phyloP scores from a whole-genome alignment of 2,113 vertebrate species.

The Strigops habroptila region DNA sequence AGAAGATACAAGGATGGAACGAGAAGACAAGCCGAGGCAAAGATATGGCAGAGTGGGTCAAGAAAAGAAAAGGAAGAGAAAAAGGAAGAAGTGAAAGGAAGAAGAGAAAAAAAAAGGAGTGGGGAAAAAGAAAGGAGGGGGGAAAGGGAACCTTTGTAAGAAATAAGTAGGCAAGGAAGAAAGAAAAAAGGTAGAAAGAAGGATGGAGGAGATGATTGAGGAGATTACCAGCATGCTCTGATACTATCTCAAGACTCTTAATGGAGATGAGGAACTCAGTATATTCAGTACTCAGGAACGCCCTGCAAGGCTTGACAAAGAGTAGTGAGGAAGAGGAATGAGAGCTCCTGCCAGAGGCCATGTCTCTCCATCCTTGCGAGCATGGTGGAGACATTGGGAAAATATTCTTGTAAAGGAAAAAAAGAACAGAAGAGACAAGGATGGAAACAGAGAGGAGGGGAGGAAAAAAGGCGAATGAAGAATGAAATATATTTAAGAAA shows the following conservation, averaged over 20 bases:
- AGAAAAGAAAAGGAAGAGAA: not conserved
- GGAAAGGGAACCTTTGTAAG: not conserved
- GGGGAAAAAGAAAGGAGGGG: not conserved
- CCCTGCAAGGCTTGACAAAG: not conserved
- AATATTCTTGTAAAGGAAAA: not conserved
- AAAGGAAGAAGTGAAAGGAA: not conserved
- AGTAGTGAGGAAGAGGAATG: not conserved
- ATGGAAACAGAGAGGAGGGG: not conserved
- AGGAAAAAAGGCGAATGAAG: not conserved
- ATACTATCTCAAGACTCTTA: not conserved
- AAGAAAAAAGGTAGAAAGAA: not conserved
- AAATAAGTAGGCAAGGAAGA: not conserved
- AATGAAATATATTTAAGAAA: not conserved
- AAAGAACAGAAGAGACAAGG: not conserved
- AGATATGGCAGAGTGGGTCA: accelerated
- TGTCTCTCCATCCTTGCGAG: not conserved
- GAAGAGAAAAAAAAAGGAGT: not conserved
- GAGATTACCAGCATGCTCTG: not conserved
- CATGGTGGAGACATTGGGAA: not conserved
- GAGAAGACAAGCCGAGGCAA: not conserved
- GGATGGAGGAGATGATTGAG: not conserved
- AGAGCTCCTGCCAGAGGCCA: not conserved
- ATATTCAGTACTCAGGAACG: not conserved
- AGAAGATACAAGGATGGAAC: too few relatives aligned
- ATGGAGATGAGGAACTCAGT: not conserved